These are phyloP conservation scores for Dermatemys mawii DNA, from an alignment of 2,113 vertebrate genomes.

Conservation along the genomic window DNA sequence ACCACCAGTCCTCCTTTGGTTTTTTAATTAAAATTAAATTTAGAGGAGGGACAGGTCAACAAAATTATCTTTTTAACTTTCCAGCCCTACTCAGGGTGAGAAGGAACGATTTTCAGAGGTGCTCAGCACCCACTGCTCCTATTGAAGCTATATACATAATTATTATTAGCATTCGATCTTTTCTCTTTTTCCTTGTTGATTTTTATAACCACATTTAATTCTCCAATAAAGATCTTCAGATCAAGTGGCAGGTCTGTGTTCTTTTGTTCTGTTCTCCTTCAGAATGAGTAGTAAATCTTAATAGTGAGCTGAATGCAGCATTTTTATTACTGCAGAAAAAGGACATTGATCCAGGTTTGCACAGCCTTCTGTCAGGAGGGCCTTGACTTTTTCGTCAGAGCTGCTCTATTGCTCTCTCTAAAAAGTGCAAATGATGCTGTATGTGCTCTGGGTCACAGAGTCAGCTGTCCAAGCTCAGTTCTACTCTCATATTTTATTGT, in stretches of 20 bases:
- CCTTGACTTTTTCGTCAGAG: slow-evolving; percentile 46
- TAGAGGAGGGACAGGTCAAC: not conserved
- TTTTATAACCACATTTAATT: not conserved
- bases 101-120: not conserved
- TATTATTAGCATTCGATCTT: not conserved
- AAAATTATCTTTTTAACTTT: not conserved
- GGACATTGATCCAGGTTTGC: slow-evolving; percentile 22
- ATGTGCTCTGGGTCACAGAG: not conserved
- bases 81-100: not conserved
- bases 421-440: slow-evolving; percentile 38
- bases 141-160: not conserved
- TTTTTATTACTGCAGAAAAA: slow-evolving; percentile 21
- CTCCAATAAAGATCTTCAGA: not conserved
- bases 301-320: not conserved
- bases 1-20: not conserved
- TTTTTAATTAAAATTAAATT: not conserved
- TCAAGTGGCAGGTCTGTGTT: not conserved
- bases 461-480: slow-evolving; percentile 2
- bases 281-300: slow-evolving; percentile 10
- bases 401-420: slow-evolving; percentile 32
- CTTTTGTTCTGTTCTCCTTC: not conserved
- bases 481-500: slow-evolving; percentile 44
- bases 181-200: not conserved
- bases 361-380: slow-evolving; percentile 21
- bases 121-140: not conserved